A percentile compares a stretch with the other conserved stretches of the same genome.
Conservation (phyloP, 1,140 invertebrate genomes). For the Antheraea pernyi region DNA sequence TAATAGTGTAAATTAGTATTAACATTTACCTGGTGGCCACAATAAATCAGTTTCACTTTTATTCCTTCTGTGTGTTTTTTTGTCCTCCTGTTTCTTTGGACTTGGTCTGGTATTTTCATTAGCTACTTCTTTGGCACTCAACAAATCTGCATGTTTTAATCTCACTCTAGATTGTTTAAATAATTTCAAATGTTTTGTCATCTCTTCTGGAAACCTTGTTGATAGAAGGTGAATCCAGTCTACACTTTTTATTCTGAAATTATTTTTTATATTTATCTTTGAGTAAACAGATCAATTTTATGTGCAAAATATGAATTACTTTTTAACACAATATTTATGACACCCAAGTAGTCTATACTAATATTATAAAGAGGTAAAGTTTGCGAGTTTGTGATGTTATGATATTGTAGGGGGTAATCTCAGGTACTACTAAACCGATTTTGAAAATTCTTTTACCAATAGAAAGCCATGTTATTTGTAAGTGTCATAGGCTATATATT, state of each 20-base stretch:
- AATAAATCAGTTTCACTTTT: slow-evolving; percentile 86
- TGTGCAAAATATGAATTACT: too few relatives aligned
- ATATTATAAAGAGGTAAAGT: too few relatives aligned
- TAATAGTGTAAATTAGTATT: neutral
- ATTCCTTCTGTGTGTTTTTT: slow-evolving; percentile 82
- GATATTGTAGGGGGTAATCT: too few relatives aligned
- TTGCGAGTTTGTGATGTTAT: too few relatives aligned
- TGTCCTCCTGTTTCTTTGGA: slow-evolving; percentile 73
- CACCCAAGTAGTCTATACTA: too few relatives aligned
- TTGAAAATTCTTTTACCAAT: too few relatives aligned
- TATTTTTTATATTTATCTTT: neutral
- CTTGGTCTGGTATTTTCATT: slow-evolving; percentile 74
- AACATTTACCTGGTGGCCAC: slow-evolving; percentile 78
- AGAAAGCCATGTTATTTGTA: too few relatives aligned
- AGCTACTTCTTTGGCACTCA: slow-evolving; percentile 71
- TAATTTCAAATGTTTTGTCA: slow-evolving; percentile 92
- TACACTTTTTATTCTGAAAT: slow-evolving; percentile 88
- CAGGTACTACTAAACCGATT: too few relatives aligned
- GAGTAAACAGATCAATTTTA: too few relatives aligned
- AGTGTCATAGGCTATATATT: too few relatives aligned
- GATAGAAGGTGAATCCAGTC: slow-evolving; percentile 95
- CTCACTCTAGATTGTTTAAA: slow-evolving; percentile 86
- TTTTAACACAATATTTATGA: too few relatives aligned
- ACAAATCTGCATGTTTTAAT: slow-evolving; percentile 64
- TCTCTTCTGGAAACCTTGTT: slow-evolving; percentile 92